These are phyloP conservation scores for Falcaria lacertinaria DNA, from an alignment of 2,888 invertebrate species.

Conservation along the genomic window DNA sequence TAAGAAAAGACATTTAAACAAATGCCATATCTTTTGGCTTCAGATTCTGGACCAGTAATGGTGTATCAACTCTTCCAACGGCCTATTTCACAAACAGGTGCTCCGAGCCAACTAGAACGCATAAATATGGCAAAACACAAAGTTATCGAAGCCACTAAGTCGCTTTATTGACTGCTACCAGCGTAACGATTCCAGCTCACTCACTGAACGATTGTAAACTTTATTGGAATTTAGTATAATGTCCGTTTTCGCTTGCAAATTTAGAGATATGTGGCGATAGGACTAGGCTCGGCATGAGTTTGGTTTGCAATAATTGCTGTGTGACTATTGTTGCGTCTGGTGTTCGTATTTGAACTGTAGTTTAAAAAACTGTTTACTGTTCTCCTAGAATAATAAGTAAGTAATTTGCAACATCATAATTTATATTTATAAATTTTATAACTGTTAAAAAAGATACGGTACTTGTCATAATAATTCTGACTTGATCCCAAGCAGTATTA, in stretches of 20 bases:
- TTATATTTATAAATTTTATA: too few species aligned
- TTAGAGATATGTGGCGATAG: slow-evolving; percentile 32
- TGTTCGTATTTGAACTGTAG: too few species aligned
- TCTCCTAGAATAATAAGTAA: too few species aligned
- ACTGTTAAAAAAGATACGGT: too few species aligned
- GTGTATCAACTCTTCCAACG: slow-evolving; percentile 16
- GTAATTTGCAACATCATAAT: too few species aligned
- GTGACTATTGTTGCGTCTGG: slow-evolving; percentile 38
- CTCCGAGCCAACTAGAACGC: slow-evolving; percentile 59
- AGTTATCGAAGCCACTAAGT: slow-evolving; percentile 75
- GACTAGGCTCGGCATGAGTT: slow-evolving; percentile 33
- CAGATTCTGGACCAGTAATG: slow-evolving; percentile 3
- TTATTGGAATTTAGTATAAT: slow-evolving; percentile 14
- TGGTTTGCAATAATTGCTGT: slow-evolving; percentile 63
- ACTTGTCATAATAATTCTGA: too few species aligned
- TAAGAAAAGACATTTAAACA: too few species aligned
- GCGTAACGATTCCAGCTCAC: slow-evolving; percentile 28
- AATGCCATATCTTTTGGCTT: too few species aligned
- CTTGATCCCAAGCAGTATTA: too few species aligned
- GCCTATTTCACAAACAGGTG: slow-evolving; percentile 51
- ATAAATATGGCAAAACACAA: slow-evolving; percentile 71
- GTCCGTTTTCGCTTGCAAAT: slow-evolving; percentile 18
- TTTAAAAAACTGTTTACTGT: too few species aligned
- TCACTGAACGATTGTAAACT: slow-evolving; percentile 24
- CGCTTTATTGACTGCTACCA: slow-evolving; percentile 68